phyloP scores from a whole-genome alignment of 2,888 invertebrate genomes.

The Scaptomyza caliginosa region DNA sequence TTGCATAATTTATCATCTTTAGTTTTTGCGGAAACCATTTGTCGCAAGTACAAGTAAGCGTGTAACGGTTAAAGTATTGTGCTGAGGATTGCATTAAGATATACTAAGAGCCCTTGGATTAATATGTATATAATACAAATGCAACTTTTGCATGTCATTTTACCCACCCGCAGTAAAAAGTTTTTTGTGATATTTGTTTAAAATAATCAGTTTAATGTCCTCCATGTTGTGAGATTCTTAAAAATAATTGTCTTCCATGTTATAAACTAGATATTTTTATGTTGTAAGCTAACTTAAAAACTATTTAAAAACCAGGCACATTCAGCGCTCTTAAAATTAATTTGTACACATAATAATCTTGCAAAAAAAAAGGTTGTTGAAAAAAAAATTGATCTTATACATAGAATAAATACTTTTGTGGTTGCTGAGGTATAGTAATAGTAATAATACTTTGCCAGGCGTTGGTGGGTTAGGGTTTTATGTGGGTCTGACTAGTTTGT shows the following conservation, averaged over 20 bases:
- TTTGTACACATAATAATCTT: conserved; percentile 57
- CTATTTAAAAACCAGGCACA: conserved; percentile 65
- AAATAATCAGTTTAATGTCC: conserved; percentile 64
- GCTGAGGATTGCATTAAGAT: neutral
- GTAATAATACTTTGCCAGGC: conserved; percentile 55
- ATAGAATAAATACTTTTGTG: conserved; percentile 64
- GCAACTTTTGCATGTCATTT: too few relatives aligned
- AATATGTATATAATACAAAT: neutral
- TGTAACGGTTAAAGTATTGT: conserved; percentile 37
- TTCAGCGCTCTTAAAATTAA: conserved; percentile 50
- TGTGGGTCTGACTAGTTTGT: conserved; percentile 38
- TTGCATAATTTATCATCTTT: conserved; percentile 49
- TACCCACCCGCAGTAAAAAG: too few relatives aligned
- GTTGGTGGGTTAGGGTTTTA: conserved; percentile 41
- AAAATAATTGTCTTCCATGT: conserved; percentile 65
- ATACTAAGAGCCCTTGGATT: neutral
- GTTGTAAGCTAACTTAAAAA: conserved; percentile 51
- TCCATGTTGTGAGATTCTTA: conserved; percentile 46
- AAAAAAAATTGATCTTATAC: conserved; percentile 52
- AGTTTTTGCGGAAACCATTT: conserved; percentile 16
- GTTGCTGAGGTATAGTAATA: conserved; percentile 73
- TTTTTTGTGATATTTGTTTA: conserved; percentile 19
- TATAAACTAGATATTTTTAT: conserved; percentile 29
- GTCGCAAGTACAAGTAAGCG: conserved; percentile 3
- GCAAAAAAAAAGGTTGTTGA: conserved; percentile 27